Percentiles rank a stretch among this genome's conserved stretches.
Conservation (phyloP, 2,888 invertebrate species). For the Eupeodes luniger region DNA sequence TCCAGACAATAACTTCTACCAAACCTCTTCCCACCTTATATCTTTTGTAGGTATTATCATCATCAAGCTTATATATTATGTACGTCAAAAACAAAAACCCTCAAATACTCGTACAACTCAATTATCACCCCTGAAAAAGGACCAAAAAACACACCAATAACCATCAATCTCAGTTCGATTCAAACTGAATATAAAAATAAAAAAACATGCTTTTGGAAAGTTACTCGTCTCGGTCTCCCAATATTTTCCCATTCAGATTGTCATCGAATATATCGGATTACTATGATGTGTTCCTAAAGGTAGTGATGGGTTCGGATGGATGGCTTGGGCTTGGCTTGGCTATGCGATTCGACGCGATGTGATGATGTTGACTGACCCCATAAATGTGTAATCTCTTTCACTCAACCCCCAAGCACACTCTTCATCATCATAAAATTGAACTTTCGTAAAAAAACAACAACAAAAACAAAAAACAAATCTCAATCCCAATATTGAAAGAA, state of each 20-base stretch:
- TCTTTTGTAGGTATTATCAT: neutral
- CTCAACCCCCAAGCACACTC: conserved; percentile 25
- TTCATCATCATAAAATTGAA: conserved; percentile 53
- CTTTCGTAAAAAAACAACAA: neutral
- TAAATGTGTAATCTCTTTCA: conserved; percentile 52
- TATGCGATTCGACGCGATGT: too few species aligned
- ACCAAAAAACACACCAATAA: conserved; percentile 46
- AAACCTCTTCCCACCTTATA: too few species aligned
- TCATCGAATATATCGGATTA: conserved; percentile 60
- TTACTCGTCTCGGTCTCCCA: conserved; percentile 14
- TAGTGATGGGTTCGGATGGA: neutral
- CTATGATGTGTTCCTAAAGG: conserved; percentile 1
- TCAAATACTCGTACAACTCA: conserved; percentile 22
- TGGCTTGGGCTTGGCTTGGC: too few species aligned
- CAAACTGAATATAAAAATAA: conserved; percentile 44
- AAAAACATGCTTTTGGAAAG: neutral
- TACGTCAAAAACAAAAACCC: neutral
- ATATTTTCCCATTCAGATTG: conserved; percentile 52
- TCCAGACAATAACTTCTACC: too few species aligned
- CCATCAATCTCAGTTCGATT: conserved; percentile 53
- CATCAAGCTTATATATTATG: neutral
- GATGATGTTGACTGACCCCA: conserved; percentile 34
- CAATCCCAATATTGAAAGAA: conserved; percentile 21
- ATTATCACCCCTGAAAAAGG: conserved; percentile 28
- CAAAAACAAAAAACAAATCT: conserved; percentile 2